Evolutionary conservation across 2,113 vertebrate genomes (phyloP).

Genomic region (Aplodontia rufa): DNA sequence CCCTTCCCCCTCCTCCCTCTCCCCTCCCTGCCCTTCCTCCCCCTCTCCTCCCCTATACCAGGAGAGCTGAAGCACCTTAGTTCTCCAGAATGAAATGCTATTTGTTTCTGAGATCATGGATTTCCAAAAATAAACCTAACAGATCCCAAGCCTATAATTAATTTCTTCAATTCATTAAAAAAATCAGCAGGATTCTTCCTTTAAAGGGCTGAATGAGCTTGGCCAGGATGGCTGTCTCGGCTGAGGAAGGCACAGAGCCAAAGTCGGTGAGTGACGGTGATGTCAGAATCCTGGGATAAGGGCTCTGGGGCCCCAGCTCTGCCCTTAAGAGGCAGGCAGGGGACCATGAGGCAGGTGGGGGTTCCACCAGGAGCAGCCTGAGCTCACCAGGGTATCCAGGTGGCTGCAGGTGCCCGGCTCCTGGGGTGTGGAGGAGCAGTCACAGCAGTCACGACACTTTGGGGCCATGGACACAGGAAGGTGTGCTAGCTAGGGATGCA

Average conservation of each 20-base stretch:
- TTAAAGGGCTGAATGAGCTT: slow-evolving; percentile 41
- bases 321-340: too few relatives aligned
- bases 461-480: too few relatives aligned
- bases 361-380: background rate
- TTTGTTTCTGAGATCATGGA: slow-evolving; percentile 29
- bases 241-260: accelerated
- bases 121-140: slow-evolving; percentile 60
- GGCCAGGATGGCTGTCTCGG: background rate
- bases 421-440: background rate
- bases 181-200: slow-evolving; percentile 61
- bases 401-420: background rate
- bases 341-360: too few relatives aligned
- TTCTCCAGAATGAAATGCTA: slow-evolving; percentile 42
- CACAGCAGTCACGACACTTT: too few relatives aligned
- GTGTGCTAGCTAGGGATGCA: too few relatives aligned
- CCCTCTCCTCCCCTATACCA: accelerated
- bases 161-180: slow-evolving; percentile 66
- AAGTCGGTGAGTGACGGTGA: background rate
- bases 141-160: slow-evolving; percentile 48
- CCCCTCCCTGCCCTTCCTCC: accelerated
- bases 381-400: too few relatives aligned
- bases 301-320: background rate
- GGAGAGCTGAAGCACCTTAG: background rate
- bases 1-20: too few relatives aligned
- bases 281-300: background rate